These are phyloP conservation scores for Agrotis puta DNA, from an alignment of 2,888 invertebrate species.

Conservation along the genomic window DNA sequence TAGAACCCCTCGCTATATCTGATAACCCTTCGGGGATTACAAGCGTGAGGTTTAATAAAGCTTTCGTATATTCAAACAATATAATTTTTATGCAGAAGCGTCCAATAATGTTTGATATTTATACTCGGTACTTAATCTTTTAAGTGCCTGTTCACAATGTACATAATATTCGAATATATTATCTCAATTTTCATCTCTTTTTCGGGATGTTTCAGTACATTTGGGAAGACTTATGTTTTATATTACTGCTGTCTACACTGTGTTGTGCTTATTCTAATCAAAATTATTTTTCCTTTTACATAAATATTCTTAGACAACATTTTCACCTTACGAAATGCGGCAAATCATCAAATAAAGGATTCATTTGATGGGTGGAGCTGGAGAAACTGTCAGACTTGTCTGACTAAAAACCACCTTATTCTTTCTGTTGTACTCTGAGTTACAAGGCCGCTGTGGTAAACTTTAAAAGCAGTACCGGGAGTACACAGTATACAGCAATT, in stretches of 20 bases:
- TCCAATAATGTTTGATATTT: conserved; percentile 28
- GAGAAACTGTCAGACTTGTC: no score
- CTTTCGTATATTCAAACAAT: neutral
- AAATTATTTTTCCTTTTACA: no score
- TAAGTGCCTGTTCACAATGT: conserved; percentile 51
- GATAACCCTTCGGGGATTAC: neutral
- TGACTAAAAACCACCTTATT: no score
- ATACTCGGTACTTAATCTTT: conserved; percentile 53
- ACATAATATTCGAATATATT: conserved; percentile 50
- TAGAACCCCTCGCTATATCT: no score
- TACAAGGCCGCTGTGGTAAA: no score
- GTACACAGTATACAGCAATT: no score
- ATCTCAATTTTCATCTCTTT: conserved; percentile 37
- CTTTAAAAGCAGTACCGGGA: no score
- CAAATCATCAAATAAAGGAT: no score
- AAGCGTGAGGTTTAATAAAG: neutral
- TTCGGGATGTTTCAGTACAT: neutral
- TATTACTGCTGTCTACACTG: neutral
- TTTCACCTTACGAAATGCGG: neutral
- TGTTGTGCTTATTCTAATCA: no score
- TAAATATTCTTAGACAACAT: neutral
- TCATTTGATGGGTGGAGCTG: no score
- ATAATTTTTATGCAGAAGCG: neutral
- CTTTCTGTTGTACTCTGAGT: no score
- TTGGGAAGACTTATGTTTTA: neutral